Conservation (phyloP, 2,888 invertebrate species). For the Eubasilissa splendida region DNA sequence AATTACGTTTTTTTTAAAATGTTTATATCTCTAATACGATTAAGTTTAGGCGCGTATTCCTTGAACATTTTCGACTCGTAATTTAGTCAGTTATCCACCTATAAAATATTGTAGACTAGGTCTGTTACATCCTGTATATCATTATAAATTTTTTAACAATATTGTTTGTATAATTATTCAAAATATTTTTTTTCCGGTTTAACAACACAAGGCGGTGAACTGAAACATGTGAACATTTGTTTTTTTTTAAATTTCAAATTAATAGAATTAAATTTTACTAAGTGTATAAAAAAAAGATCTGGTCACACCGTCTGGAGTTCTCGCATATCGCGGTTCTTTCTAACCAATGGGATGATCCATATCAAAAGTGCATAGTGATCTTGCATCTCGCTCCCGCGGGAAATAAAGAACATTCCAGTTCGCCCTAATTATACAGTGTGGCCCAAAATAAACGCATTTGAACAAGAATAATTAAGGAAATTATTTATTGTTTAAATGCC, state of each 20-base stretch:
- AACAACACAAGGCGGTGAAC: too few relatives aligned
- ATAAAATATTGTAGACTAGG: too few relatives aligned
- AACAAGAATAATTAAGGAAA: constrained; percentile 8
- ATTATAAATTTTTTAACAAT: too few relatives aligned
- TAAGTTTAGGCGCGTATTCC: too few relatives aligned
- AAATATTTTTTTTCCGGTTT: too few relatives aligned
- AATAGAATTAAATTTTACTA: neutral
- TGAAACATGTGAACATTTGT: neutral
- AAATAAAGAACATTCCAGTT: constrained; percentile 50
- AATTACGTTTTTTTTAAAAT: too few relatives aligned
- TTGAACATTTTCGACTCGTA: too few relatives aligned
- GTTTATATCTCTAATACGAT: too few relatives aligned
- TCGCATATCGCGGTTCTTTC: constrained; percentile 27
- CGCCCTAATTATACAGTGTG: constrained; percentile 45
- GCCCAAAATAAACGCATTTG: constrained; percentile 26
- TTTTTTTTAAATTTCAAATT: neutral
- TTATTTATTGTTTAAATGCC: neutral
- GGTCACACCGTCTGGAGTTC: constrained; percentile 18
- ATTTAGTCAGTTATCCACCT: too few relatives aligned
- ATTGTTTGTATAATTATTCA: too few relatives aligned
- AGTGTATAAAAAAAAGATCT: neutral
- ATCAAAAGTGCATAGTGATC: constrained; percentile 33
- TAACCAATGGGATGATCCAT: constrained; percentile 14
- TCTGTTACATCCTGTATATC: too few relatives aligned
- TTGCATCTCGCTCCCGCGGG: constrained; percentile 35